Conservation (phyloP, 2,797 vertebrate genomes). For the Fundulus diaphanus region DNA sequence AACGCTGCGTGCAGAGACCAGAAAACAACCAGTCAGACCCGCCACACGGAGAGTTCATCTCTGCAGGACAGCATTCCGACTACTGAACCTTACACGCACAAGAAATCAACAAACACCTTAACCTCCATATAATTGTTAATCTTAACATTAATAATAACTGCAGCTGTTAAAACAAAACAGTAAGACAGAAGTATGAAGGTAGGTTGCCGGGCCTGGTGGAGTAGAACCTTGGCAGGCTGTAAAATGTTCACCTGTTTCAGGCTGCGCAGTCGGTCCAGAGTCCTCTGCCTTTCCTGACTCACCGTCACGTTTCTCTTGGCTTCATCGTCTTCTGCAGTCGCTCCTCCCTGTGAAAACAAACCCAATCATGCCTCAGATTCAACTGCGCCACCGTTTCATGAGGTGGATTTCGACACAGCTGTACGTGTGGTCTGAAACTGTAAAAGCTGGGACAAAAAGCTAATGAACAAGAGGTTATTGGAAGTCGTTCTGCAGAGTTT, state of each 20-base stretch:
- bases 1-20: slow-evolving; percentile 77
- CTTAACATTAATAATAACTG: neutral
- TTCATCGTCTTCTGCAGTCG: slow-evolving; percentile 87
- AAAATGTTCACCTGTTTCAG: slow-evolving; percentile 90
- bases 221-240: neutral
- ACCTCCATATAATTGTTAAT: too few species aligned
- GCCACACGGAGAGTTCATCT: neutral
- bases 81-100: neutral
- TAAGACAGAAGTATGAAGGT: neutral
- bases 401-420: too few species aligned
- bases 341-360: slow-evolving; percentile 65
- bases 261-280: slow-evolving; percentile 92
- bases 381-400: neutral
- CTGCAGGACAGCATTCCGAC: too few species aligned
- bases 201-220: neutral
- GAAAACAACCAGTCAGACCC: neutral
- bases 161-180: neutral
- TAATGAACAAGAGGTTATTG: neutral
- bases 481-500: neutral
- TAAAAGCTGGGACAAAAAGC: too few species aligned
- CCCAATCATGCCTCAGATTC: neutral
- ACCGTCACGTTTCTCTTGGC: slow-evolving; percentile 86
- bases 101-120: neutral
- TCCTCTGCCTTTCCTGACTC: slow-evolving; percentile 93
- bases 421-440: too few species aligned